Base-by-base conservation (phyloP, 2,113 vertebrate species). In the Alligator sinensis region DNA sequence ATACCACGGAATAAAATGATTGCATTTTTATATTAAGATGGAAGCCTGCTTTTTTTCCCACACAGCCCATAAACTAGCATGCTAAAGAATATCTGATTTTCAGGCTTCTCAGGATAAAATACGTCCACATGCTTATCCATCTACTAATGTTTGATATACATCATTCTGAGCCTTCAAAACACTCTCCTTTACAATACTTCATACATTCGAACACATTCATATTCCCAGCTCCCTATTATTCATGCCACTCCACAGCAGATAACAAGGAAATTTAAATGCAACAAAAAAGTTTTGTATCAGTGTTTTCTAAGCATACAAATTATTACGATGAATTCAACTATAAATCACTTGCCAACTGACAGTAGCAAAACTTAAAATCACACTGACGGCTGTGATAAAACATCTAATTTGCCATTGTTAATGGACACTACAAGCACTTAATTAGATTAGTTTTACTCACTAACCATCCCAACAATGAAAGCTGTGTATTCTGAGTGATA, bases 201-300 rank as follows among this genome's bases (percentile, higher is more conserved):
- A 77, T 70, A 54, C 89, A 89, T 90, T 96, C 74, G 84, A 92
- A 93, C 78, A 80, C 19, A 93, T 68, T 96, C 66, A 28, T 64
- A 64, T 94, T 74, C 82, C 81, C 68, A 75, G 19, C 58, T 93
- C 92, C 60, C 88, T 88, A 83, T 95, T 86, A 96, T 58, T 95
- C 92, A 96, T 88, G 78, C 25, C 84, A 87, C 77, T 82, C 64
- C 87, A 90, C 38, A 59, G 85, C 57, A 96, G 81, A 95, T 95
- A 96, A 97, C 38, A 88, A 96, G 94, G 91, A 95, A 96, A 96
- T 97, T 92, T 95, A 96, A 96, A 97, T 95, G 96, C 96, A 95
- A 94, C 91, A 84, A 72, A 38, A 93, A 88, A 62, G 91, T 95
- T 89, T 86, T 54, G 47, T 82, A 81, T 83, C 82, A 91, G 92